Percentiles rank a stretch among this genome's conserved stretches.
Evolutionary conservation across 1,140 invertebrate genomes (phyloP).

Genomic region (Aphis craccivora): DNA sequence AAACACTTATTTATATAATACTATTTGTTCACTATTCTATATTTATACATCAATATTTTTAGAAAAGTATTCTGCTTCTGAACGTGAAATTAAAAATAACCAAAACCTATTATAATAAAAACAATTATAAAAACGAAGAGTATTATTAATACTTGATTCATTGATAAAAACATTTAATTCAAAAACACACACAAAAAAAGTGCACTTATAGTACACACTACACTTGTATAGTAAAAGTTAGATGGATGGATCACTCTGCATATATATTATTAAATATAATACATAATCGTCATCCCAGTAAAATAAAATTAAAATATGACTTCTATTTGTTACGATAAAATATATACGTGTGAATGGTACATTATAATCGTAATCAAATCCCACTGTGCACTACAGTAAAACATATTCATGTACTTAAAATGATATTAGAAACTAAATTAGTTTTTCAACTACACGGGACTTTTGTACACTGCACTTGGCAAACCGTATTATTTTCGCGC

Average conservation of each 20-base stretch:
- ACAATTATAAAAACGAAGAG: too few relatives aligned
- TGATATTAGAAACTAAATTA: not conserved
- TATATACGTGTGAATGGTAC: not conserved
- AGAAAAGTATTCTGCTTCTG: not conserved
- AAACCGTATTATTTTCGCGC: not conserved
- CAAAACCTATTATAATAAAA: not conserved
- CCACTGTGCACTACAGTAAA: not conserved
- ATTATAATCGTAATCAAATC: not conserved
- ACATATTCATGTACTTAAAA: not conserved
- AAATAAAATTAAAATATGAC: not conserved
- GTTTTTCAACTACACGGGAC: not conserved
- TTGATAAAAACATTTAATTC: not conserved
- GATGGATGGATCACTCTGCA: too few relatives aligned
- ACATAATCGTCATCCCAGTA: too few relatives aligned
- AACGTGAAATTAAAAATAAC: not conserved
- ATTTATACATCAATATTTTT: slow-evolving; percentile 5
- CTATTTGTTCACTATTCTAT: not conserved
- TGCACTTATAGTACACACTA: too few relatives aligned
- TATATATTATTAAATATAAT: too few relatives aligned
- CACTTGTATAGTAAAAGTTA: not conserved
- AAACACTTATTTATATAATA: not conserved
- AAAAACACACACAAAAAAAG: not conserved
- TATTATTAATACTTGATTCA: too few relatives aligned
- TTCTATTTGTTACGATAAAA: not conserved
- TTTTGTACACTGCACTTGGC: not conserved